phyloP scores from a whole-genome alignment of 2,113 vertebrate genomes.

The Pelecanus crispus region DNA sequence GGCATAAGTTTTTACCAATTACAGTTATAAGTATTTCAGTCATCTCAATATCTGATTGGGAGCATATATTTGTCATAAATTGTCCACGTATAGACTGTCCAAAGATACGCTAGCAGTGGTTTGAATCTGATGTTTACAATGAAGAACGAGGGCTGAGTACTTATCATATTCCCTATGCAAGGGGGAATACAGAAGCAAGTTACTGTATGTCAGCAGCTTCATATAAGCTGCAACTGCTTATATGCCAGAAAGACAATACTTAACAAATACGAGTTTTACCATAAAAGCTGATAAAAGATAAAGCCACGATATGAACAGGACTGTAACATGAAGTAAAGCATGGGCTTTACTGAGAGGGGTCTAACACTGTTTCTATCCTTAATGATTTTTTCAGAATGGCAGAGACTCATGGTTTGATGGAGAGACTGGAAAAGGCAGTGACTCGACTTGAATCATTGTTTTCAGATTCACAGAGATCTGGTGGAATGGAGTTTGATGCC shows the following conservation, averaged over 20 bases:
- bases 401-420: conserved; percentile 81
- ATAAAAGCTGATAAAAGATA: not conserved
- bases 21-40: not conserved
- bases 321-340: not conserved
- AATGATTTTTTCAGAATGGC: conserved; percentile 72
- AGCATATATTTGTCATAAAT: not conserved
- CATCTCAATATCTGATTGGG: not conserved
- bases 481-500: conserved; percentile 58
- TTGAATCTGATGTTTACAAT: not conserved
- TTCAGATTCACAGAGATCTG: conserved; percentile 58
- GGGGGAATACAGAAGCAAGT: too few species aligned
- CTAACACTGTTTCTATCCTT: not conserved
- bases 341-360: not conserved
- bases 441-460: conserved; percentile 85
- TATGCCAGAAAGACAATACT: not conserved
- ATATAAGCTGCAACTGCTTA: not conserved
- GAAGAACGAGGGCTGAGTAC: not conserved
- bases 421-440: conserved; percentile 89
- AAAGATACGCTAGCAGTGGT: not conserved
- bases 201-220: not conserved
- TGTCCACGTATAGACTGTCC: not conserved
- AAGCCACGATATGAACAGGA: not conserved
- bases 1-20: not conserved
- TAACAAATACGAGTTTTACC: not conserved
- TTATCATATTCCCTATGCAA: not conserved